Base-by-base conservation (phyloP, 2,113 vertebrate species). In the cattle (Bos taurus) region DNA sequence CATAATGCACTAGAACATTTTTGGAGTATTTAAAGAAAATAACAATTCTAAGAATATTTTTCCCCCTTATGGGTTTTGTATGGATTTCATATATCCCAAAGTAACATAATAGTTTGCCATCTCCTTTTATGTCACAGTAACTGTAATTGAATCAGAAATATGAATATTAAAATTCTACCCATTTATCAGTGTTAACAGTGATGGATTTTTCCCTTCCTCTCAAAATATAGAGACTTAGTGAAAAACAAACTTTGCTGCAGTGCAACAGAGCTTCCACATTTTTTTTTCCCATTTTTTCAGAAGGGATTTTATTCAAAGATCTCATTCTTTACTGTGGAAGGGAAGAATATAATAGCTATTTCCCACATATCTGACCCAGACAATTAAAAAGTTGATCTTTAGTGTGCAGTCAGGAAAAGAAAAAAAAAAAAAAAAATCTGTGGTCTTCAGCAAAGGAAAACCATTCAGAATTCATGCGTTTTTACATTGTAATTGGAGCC, bases 401-500 rank as follows among this genome's bases (percentile, higher is more conserved):
- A 92, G 14, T 60, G 15, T 85, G 16, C 17, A 91, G 15, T 94
- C 23, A 86, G 36, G 30, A 92, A 67, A 86, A 92, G 46, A 3
- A 67, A 36, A 78, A 71, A 84, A 93, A 93, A 93, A 62, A 16
- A 74, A 64, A 80, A 91, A 64, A 52, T 17, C 21, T n/a, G 11
- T 40, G 71, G 43, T 93, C 48, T 87, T 95, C 21, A 89, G 48
- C 16, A 46, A 94, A 96, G n/a, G 33, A 88, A 89, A 97, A 78
- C 25, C n/a, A 96, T 85, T 96, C 85, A 91, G 43, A 77, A n/a
- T 28, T 96, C 84, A 91, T 71, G 25, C 21, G 28, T 36, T 96
- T 97, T 95, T 95, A 86, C 67, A 91, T 77, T 87, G 83, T 96
- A 96, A 95, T 97, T 97, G 86, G n/a, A 93, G 95, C 85, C 87